Evolutionary conservation across 2,113 vertebrate species (phyloP).

Genomic region (Rhodinocichla rosea): DNA sequence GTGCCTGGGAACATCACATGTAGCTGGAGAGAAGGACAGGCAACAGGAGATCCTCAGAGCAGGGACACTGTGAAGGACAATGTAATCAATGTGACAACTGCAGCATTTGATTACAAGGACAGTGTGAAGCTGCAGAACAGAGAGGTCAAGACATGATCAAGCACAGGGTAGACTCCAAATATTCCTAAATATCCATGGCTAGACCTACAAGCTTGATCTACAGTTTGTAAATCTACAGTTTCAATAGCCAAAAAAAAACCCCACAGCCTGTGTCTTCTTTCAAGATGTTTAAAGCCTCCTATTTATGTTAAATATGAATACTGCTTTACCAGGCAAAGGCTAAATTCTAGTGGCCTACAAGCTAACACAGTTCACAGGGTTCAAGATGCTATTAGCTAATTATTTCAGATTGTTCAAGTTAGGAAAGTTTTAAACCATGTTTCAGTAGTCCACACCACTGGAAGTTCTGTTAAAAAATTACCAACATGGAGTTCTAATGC

Average conservation of each 20-base stretch:
- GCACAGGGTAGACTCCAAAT: neutral
- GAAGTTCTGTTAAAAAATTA: neutral
- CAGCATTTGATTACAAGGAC: neutral
- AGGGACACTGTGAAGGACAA: neutral
- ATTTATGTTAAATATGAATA: neutral
- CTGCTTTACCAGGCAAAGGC: neutral
- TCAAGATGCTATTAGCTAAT: neutral
- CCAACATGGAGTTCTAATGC: neutral
- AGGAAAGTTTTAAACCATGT: neutral
- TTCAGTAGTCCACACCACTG: neutral
- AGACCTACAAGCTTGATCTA: neutral
- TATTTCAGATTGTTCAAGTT: neutral
- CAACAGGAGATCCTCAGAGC: neutral
- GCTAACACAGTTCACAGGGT: neutral
- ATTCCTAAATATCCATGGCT: neutral
- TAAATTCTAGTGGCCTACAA: neutral
- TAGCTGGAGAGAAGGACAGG: neutral
- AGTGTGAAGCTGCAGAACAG: neutral
- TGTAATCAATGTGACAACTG: neutral
- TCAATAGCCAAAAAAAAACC: neutral
- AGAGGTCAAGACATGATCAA: neutral
- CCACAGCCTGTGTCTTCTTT: neutral
- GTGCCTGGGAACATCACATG: neutral
- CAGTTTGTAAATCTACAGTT: neutral
- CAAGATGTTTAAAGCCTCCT: neutral